Base-by-base conservation (phyloP, 2,113 vertebrate genomes). In the Xenopus laevis region DNA sequence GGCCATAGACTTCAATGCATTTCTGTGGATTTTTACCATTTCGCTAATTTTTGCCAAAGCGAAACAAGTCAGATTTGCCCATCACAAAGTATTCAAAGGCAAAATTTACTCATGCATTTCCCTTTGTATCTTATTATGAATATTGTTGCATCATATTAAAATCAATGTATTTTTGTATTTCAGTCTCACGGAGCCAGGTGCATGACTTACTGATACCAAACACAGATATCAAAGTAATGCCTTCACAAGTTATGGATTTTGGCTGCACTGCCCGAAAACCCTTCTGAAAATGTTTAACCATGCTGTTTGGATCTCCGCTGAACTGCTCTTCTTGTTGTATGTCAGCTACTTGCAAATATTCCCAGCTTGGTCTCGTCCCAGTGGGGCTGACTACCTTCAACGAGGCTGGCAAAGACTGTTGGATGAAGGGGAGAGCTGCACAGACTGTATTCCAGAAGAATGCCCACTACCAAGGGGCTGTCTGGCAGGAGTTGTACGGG, bases 401-500 rank as follows among this genome's bases (percentile, higher is more conserved):
- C 87, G 89, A 15, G 89, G 91, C 78, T 93, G 92, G 92, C 87
- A 91, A 15, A 78, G 91, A 73, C 81, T 93, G 53, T 80, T 93
- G 74, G 89, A 89, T 12, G 91, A 93, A 81, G 92, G 89, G 16
- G 90, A 91, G 18, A 83, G 84, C 80, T 93, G 92, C 0, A 0
- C 66, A 0, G 79, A 87, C 78, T 93, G 92, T 81, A 82, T 9
- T 47, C 85, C 82, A 0, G 89, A 90, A 47, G 89, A 90, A 71
- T 93, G 92, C 77, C 87, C 88, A 0, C 4, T 0, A 1, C 92
- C 88, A 0, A 85, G 81, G 0, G 90, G 92, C 21, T 93, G 92
- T 74, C 85, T 91, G 77, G 90, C 92, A 0, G 92, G 92, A 68
- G 81, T 10, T 0, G 92, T 92, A 77, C 79, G 75, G 30, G 90